Evolutionary conservation across 2,888 invertebrate species (phyloP), one percentile per base, ranked within the genome.

Genomic region (Sesamia inferens): DNA sequence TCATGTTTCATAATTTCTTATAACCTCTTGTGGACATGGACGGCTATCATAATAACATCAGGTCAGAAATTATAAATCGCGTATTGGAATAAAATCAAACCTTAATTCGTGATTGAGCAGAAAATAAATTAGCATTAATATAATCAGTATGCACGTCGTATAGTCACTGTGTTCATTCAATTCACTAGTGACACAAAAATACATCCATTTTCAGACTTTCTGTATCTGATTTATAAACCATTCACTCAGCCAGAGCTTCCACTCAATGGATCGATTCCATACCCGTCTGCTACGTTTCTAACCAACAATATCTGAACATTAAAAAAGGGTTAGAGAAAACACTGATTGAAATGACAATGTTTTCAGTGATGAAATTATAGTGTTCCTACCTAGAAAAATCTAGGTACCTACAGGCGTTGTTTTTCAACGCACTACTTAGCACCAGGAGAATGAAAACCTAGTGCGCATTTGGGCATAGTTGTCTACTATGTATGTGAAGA

Each of bases 301-400:
- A 72, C 47, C 70, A 73, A 71, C 76, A 67, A 71, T 74, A 76
- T 48, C 62, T 58, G 16, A 3, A 63, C 16, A 70, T 74, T 59
- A 59, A 78, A 74, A 58, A 24, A 58, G 31, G 4, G 67, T n/a
- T 54, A 22, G n/a, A 67, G 59, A 64, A 59, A 77, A 65, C 14
- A 51, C 42, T 54, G 48, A 65, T 31, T 42, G 24, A 31, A 19
- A 59, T 62, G 13, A 74, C 59, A 63, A 58, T 42, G 14, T 31
- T 31, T 31, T 31, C 31, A 31, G 31, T 31, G 31, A 31, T 31
- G 31, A 31, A 31, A 31, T 31, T n/a, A n/a, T n/a, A n/a, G n/a
- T n/a, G n/a, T n/a, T n/a, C n/a, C n/a, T n/a, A n/a, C n/a, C 42
- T 19, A 42, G 31, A 51, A 51, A 72, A 57, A 16, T 14, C 24